Evolutionary conservation across 1,140 invertebrate genomes (phyloP).

Genomic region (Battus philenor): DNA sequence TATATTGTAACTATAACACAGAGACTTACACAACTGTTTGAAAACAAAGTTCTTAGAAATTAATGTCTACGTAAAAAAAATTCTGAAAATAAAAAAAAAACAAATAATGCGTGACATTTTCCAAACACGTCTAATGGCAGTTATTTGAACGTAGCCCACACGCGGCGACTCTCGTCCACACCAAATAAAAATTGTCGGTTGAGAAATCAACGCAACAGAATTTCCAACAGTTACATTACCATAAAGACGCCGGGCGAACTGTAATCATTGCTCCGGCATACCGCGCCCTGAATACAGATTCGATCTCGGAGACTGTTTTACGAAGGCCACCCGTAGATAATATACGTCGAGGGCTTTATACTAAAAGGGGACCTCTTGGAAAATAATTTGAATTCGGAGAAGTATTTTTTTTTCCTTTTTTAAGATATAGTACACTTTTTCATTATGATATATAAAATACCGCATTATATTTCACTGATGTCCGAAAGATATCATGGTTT

Average conservation of each 20-base stretch:
- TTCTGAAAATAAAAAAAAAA: too few relatives aligned
- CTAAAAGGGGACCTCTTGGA: conserved; percentile 1
- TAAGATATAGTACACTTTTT: background rate
- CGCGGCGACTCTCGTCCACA: too few relatives aligned
- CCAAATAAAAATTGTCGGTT: conserved; percentile 3
- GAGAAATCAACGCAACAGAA: conserved; percentile 43
- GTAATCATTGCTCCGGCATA: conserved; percentile 36
- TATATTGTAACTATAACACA: too few relatives aligned
- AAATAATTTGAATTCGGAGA: conserved; percentile 6
- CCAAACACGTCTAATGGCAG: too few relatives aligned
- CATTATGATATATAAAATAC: too few relatives aligned
- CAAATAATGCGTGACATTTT: too few relatives aligned
- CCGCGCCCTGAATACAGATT: conserved; percentile 31
- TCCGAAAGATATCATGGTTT: too few relatives aligned
- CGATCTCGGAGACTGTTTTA: conserved; percentile 15
- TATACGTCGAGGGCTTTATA: conserved; percentile 3
- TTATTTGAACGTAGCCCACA: too few relatives aligned
- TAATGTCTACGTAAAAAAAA: too few relatives aligned
- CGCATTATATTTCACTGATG: too few relatives aligned
- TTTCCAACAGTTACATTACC: conserved; percentile 38
- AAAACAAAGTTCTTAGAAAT: too few relatives aligned
- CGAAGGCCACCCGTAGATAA: background rate
- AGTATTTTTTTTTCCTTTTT: background rate
- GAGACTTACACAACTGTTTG: too few relatives aligned
- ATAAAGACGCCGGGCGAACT: conserved; percentile 35